Conservation (phyloP, 2,113 vertebrate species). For the Mugil cephalus region DNA sequence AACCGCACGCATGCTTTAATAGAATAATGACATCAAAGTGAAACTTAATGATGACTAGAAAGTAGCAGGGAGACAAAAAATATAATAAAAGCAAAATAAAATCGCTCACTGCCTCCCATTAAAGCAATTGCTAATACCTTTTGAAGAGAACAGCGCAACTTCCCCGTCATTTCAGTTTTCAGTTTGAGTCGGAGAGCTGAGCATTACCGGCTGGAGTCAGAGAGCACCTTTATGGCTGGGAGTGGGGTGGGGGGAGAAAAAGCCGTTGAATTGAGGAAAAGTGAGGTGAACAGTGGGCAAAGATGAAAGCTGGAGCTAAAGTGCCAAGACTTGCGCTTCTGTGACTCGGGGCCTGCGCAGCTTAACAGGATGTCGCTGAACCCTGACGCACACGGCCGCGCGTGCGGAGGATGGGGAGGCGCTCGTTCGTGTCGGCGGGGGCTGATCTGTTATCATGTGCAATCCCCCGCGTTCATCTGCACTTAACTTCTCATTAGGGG, state of each 20-base stretch:
- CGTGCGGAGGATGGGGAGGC: slow-evolving; percentile 5
- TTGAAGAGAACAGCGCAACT: slow-evolving; percentile 54
- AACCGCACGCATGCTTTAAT: slow-evolving; percentile 46
- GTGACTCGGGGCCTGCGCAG: slow-evolving; percentile 47
- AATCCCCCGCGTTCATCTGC: slow-evolving; percentile 42
- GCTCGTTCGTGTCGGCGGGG: neutral
- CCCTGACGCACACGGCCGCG: slow-evolving; percentile 12
- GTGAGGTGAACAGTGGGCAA: slow-evolving; percentile 55
- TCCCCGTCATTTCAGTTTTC: slow-evolving; percentile 43
- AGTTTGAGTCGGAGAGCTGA: slow-evolving; percentile 40
- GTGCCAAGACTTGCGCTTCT: slow-evolving; percentile 56
- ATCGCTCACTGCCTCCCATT: slow-evolving; percentile 34
- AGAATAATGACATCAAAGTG: slow-evolving; percentile 40
- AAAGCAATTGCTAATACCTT: slow-evolving; percentile 48
- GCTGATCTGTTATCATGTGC: slow-evolving; percentile 41
- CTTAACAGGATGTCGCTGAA: slow-evolving; percentile 53
- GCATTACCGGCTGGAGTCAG: slow-evolving; percentile 49
- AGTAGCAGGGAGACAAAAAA: neutral
- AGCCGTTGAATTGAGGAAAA: slow-evolving; percentile 57
- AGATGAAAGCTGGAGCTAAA: slow-evolving; percentile 69
- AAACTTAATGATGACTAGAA: slow-evolving; percentile 43
- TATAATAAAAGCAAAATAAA: neutral
- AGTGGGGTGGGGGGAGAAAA: slow-evolving; percentile 37
- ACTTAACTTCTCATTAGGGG: slow-evolving; percentile 74
- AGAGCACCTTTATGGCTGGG: slow-evolving; percentile 51